Evolutionary conservation across 1,140 invertebrate species (phyloP), one percentile per base, ranked within the genome.

Genomic region (Drosophila pruinosa): DNA sequence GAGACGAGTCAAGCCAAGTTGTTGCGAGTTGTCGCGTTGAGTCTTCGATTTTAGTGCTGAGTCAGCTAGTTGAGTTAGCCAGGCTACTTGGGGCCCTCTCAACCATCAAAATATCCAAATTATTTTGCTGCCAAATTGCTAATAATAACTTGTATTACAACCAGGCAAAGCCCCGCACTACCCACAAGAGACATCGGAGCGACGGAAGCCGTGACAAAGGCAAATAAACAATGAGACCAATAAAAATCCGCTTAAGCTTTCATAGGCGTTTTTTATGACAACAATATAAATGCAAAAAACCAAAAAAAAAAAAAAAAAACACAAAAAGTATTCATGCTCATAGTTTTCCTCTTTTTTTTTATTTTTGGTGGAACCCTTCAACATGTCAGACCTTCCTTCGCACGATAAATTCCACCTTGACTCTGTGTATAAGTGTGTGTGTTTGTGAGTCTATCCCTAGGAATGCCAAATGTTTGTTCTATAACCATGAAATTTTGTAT

Each of bases 191-290:
- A 17, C 48, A 14, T 3, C 31, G 31, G 3, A 76, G 78, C 65
- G 65, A 79, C 21, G 38, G 0, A 62, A 74, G 52, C 82, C 82
- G 82, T 88, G 82, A 88, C 82, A 88, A 57, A 88, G 78, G 80
- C 82, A 88, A 88, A 88, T 88, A 88, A 88, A 88, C 78, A 88
- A 88, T 88, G 82, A 78, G 78, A 78, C 82, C 78, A 88, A 88
- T 88, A 89, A 89, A 89, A 89, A 89, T 89, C 75, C 83, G 85
- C 83, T 89, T 89, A 89, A 83, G 85, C 85, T 89, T 89, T 89
- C 83, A 89, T 89, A 89, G 86, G 86, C 86, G 86, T 89, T 89
- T 89, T 89, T 89, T 89, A 89, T 89, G 86, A 89, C 86, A 89
- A 89, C 86, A 89, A 89, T 89, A 89, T 86, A 89, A 89, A 89